Evolutionary conservation across 2,888 invertebrate species (phyloP), one percentile per base, ranked within the genome.

Genomic region (Drosophila stalkeri): DNA sequence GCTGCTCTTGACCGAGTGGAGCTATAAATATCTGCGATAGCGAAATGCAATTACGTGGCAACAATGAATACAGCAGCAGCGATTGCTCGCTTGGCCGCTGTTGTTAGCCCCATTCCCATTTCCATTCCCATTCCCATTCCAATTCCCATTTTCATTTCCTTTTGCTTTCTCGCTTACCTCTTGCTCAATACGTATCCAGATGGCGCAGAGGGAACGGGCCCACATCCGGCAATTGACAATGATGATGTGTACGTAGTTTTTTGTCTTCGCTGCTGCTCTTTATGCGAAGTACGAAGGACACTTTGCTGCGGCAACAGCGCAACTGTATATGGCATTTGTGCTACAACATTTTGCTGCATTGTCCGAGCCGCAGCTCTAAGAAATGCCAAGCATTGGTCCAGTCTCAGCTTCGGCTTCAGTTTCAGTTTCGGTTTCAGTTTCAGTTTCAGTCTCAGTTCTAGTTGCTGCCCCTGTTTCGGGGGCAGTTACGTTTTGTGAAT

Each of bases 1-100:
- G 67, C 77, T 85, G 89, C 85, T 86, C 91, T 91, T 90, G 92
- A 91, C 91, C 91, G 89, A 92, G 91, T 91, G 90, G 79, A 85
- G 91, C 90, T 86, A 92, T 91, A 91, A 91, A 91, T 91, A 91
- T 91, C 91, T 82, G 85, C 91, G 91, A 92, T 91, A 91, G 91
- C 89, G 91, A 88, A 92, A 91, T 91, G 92, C 92, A 91, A 91
- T 91, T 91, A 91, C 90, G 91, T 90, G 91, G 82, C 91, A 92
- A 91, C 90, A 92, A 91, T 91, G 91, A 92, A 92, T 89, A 90
- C 89, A 81, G 80, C 85, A 81, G 85, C 86, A 80, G 77, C 89
- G 90, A 86, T 86, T 86, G 86, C 82, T 81, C 75, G 80, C 83
- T 77, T 77, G 75, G 71, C 65, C 74, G 75, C 80, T 64, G 63